Base-by-base conservation (phyloP, 2,888 invertebrate genomes). In the Beris chalybata region DNA sequence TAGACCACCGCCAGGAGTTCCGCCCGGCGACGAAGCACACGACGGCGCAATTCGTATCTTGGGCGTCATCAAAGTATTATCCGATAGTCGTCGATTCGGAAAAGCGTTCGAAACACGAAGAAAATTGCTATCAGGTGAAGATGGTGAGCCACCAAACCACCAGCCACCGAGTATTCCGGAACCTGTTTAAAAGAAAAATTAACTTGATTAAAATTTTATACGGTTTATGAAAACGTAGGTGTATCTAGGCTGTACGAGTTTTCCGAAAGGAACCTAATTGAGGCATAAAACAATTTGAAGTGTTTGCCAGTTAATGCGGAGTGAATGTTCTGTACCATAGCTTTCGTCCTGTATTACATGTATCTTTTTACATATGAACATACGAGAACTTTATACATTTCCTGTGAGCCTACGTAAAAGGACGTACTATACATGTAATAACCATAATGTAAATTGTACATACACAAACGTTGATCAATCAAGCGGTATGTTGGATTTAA, bases 41-140 rank as follows among this genome's bases (percentile, higher is more conserved):
- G 93, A 94, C 9, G 93, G 93, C 0, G 93, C 93, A 69, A 95
- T 89, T 63, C 91, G 88, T 72, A 93, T 93, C 82, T 93, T 93
- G 45, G 94, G 93, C 70, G 92, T 91, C 90, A 93, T 92, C 76
- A 95, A 82, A 56, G 94, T 93, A 79, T 95, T 95, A 82, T 95
- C 95, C 30, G 94, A 95, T 65, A 95, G 86, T 61, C 95, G 89
- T 64, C 95, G 88, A 77, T 89, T 93, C 61, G 93, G 92, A 79
- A 93, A 91, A 70, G 90, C 89, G 76, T 84, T 89, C 69, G 88
- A 87, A 43, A 95, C 95, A 66, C 92, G 88, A 76, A 95, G 83
- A 83, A 93, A 93, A 82, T 94, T 93, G 78, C 87, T 89, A 77
- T 91, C 91, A 71, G 89, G 91, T n/a, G 90, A 89, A 12, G 92